Base-by-base conservation (phyloP, 2,888 invertebrate species). In the Tryphoninae sp. region DNA sequence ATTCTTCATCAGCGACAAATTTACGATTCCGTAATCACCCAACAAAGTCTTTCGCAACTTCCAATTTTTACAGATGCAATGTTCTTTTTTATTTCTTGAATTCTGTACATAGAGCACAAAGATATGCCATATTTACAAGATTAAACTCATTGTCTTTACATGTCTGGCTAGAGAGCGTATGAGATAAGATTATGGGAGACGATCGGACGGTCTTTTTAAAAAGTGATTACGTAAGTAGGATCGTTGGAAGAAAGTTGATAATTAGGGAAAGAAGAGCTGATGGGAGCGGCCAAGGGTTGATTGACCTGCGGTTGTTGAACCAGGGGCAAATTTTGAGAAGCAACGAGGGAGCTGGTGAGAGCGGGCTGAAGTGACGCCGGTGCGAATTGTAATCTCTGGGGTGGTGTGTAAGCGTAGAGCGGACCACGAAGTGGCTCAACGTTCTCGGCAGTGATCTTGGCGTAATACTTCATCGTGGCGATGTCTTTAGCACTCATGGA, bases 341-440 rank as follows among this genome's bases (percentile, higher is more conserved):
- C 84, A 11, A 55, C 75, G 51, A 72, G 59, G 0, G 84, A 68
- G 23, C 80, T 74, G 33, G 76, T 79, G 45, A 82, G 40, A 19
- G 84, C 80, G 8, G 88, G 72, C 74, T 86, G 86, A 2, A 90
- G 81, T 1, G 82, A 82, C 0, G 83, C 83, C 2, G 90, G 89
- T 0, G 88, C 73, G 19, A 91, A 86, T 68, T 91, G 87, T 26
- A 92, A 83, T 73, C 89, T 88, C 81, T 91, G 90, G n/a, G 91
- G 86, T 0, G 92, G 92, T 1, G 89, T 78, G 84, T 92, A 84
- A 88, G 94, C 93, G 89, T 94, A 95, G 59, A 95, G 94, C 42
- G 94, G 95, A 64, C 94, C 93, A 7, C 93, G 93, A 19, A 95
- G 94, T 0, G 94, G 94, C 77, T 95, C 94, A 80, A 95, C 94